These are phyloP conservation scores for Eciton burchellii DNA, from an alignment of 1,140 invertebrate genomes.

Conservation along the genomic window DNA sequence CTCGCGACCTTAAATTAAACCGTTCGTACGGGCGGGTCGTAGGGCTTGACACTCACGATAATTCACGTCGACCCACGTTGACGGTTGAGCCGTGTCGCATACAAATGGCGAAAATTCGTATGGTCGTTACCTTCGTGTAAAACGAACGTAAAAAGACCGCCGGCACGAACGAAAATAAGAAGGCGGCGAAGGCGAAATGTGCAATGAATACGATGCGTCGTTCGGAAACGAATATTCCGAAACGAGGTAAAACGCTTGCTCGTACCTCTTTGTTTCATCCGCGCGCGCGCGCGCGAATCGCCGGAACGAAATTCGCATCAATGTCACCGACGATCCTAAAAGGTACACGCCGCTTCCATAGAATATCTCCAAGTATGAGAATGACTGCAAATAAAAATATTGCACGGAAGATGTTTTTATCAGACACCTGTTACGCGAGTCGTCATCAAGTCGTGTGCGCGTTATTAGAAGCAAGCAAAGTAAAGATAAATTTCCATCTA, in stretches of 20 bases:
- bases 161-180: slow-evolving; percentile 62
- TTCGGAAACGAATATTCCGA: slow-evolving; percentile 23
- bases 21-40: slow-evolving; percentile 79
- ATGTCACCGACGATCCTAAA: background rate
- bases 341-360: too few species aligned
- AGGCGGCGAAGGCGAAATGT: background rate
- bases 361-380: too few species aligned
- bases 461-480: too few species aligned
- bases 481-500: too few species aligned
- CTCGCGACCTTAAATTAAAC: slow-evolving; percentile 83
- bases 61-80: slow-evolving; percentile 81
- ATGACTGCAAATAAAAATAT: too few species aligned
- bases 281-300: too few species aligned
- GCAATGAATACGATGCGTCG: slow-evolving; percentile 39
- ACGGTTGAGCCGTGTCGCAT: slow-evolving; percentile 77
- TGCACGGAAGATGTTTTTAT: background rate
- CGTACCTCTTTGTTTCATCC: background rate
- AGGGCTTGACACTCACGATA: slow-evolving; percentile 81
- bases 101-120: slow-evolving; percentile 81
- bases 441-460: too few species aligned
- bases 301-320: too few species aligned
- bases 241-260: slow-evolving; percentile 2
- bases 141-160: slow-evolving; percentile 72
- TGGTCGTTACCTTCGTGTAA: slow-evolving; percentile 75
- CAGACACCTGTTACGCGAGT: background rate